Evolutionary conservation across 2,888 invertebrate genomes (phyloP).

Genomic region (Craniophora ligustri): DNA sequence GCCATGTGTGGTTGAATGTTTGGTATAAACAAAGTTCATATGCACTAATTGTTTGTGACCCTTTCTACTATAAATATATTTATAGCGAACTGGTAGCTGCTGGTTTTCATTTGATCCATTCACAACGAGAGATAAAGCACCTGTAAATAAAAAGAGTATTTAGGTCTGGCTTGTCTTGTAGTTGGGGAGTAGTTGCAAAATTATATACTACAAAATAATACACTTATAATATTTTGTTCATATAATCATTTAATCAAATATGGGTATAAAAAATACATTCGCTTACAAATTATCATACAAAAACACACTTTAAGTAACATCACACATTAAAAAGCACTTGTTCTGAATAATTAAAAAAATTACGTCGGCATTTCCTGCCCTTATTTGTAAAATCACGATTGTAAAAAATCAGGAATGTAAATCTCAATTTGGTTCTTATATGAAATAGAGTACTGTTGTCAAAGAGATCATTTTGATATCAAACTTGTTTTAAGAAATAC

Average conservation of each 20-base stretch:
- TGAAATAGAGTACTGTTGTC: slow-evolving; percentile 57
- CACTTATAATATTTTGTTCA: slow-evolving; percentile 31
- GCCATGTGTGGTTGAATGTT: slow-evolving; percentile 86
- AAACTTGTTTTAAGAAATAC: slow-evolving; percentile 46
- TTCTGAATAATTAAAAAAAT: slow-evolving; percentile 25
- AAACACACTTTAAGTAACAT: slow-evolving; percentile 63
- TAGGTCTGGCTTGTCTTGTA: neutral
- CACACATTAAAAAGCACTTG: slow-evolving; percentile 64
- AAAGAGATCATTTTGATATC: slow-evolving; percentile 67
- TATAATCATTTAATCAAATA: slow-evolving; percentile 66
- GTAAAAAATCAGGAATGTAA: slow-evolving; percentile 71
- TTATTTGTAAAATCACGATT: slow-evolving; percentile 51
- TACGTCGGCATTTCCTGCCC: slow-evolving; percentile 42
- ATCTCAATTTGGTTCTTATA: slow-evolving; percentile 66
- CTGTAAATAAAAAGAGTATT: slow-evolving; percentile 63
- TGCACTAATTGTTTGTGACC: slow-evolving; percentile 87
- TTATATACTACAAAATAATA: slow-evolving; percentile 17
- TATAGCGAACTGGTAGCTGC: slow-evolving; percentile 79
- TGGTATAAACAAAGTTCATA: slow-evolving; percentile 87
- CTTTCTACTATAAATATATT: slow-evolving; percentile 86
- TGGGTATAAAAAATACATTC: slow-evolving; percentile 75
- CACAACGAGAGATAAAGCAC: slow-evolving; percentile 82
- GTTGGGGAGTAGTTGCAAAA: neutral
- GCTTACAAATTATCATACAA: slow-evolving; percentile 58
- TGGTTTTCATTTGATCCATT: slow-evolving; percentile 78